Base-by-base conservation (phyloP, 2,113 vertebrate species). In the Lathamus discolor region DNA sequence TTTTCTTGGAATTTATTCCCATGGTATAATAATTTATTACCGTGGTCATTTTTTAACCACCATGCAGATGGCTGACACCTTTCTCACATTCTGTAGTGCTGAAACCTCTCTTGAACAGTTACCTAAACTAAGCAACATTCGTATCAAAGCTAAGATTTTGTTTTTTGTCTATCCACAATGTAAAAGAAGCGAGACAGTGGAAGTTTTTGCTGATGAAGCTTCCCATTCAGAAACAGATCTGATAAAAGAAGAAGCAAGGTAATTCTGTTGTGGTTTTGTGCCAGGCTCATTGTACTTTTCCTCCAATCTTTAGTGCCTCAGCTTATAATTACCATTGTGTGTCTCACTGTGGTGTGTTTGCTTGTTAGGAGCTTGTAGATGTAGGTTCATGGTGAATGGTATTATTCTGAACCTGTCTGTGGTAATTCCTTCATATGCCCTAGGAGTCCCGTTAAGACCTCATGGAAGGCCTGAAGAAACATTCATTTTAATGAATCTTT, bases 101-200 rank as follows among this genome's bases (percentile, higher is more conserved):
- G 33, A 94, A 83, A 54, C 20, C 7, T 51, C 61, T 80, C n/a
- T 81, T 89, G 78, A 92, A 85, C 14, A 59, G 51, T 83, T 91
- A 43, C 43, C 48, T 88, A 62, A 95, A 80, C 9, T 85, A 77
- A 90, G 44, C 19, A 80, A 77, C n/a, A n/a, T 75, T 83, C 13
- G 3, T 59, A 49, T 69, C 37, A 92, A 95, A 96, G 95, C 93
- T 96, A 95, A 97, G 96, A 82, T 68, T 95, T 25, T 96, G 48
- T 96, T 97, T 97, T 97, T 93, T 96, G 62, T 97, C 86, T 96
- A 29, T 81, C 49, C 85, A 85, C 92, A 78, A 93, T 86, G 22
- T 97, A 90, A 96, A 97, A 97, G 97, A 97, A 97, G 97, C 84
- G 96, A 98, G 79, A 97, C 97, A 97, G 93, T 97, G 97, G 97